Evolutionary conservation across 2,797 vertebrate genomes (phyloP).

Genomic region (Calcarius lapponicus): DNA sequence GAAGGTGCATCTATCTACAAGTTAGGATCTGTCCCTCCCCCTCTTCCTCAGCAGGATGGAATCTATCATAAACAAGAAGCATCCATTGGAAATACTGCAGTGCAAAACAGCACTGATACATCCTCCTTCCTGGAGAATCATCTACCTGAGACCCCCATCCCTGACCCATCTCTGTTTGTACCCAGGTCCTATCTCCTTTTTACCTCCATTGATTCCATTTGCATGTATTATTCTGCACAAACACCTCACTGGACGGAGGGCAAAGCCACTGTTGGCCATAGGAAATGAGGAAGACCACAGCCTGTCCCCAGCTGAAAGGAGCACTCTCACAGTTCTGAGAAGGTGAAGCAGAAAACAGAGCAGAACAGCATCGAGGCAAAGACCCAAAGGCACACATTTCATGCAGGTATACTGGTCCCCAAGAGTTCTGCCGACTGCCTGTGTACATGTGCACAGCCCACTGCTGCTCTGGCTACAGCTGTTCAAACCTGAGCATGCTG

Average conservation of each 20-base stretch:
- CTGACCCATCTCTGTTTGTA: too few species aligned
- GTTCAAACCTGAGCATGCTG: not conserved
- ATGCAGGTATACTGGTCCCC: rapidly evolving
- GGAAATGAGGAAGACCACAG: not conserved
- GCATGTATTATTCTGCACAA: not conserved
- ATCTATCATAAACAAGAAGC: not conserved
- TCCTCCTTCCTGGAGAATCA: not conserved
- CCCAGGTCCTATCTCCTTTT: not conserved
- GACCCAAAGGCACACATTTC: not conserved
- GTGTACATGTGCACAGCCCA: rapidly evolving
- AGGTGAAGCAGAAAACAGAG: not conserved
- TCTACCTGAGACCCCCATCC: not conserved
- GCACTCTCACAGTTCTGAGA: not conserved
- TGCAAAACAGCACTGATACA: not conserved
- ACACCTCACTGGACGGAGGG: not conserved
- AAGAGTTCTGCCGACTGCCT: rapidly evolving
- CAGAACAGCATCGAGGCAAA: not conserved
- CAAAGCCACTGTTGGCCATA: not conserved
- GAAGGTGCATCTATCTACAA: not conserved
- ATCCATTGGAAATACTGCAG: not conserved
- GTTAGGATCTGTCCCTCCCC: not conserved
- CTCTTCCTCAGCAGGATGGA: not conserved
- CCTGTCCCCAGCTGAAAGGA: not conserved
- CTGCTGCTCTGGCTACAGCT: not conserved
- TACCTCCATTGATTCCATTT: not conserved